Evolutionary conservation across 2,113 vertebrate species (phyloP).

Genomic region (Himantopus leucocephalus): DNA sequence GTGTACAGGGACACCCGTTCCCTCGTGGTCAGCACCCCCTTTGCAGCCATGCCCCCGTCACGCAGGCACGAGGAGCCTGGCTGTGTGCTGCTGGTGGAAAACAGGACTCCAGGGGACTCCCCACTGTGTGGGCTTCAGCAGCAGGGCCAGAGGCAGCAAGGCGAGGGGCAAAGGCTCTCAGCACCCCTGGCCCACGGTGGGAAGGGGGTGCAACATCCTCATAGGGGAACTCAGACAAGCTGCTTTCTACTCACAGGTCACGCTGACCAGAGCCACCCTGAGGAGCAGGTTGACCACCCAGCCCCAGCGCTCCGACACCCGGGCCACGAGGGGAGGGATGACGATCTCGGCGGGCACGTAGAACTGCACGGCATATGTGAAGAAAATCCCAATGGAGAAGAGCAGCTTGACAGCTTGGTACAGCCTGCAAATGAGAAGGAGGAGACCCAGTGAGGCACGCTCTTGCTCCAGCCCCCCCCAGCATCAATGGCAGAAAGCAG

Average conservation of each 20-base stretch:
- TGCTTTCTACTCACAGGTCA: slow-evolving; percentile 87
- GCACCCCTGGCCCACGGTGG: background rate
- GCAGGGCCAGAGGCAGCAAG: background rate
- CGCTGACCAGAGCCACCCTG: slow-evolving; percentile 79
- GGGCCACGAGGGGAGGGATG: slow-evolving; percentile 76
- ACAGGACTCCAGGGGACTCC: background rate
- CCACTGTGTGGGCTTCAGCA: background rate
- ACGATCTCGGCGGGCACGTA: slow-evolving; percentile 94
- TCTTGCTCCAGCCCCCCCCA: background rate
- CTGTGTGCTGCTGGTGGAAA: background rate
- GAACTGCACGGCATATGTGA: slow-evolving; percentile 95
- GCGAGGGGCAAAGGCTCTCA: accelerated
- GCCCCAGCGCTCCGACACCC: slow-evolving; percentile 74
- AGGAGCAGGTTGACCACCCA: slow-evolving; percentile 79
- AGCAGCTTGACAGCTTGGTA: slow-evolving; percentile 95
- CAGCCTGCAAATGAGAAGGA: slow-evolving; percentile 73
- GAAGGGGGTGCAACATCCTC: background rate
- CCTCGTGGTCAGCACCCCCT: background rate
- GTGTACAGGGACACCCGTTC: background rate
- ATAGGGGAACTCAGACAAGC: background rate
- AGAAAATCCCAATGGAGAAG: slow-evolving; percentile 92
- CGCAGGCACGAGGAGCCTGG: background rate
- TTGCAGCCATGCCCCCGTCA: accelerated
- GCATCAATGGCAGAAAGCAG: background rate
- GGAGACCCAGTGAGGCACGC: background rate